Base-by-base conservation (phyloP, 2,797 vertebrate genomes). In the Dromococcyx pavoninus region DNA sequence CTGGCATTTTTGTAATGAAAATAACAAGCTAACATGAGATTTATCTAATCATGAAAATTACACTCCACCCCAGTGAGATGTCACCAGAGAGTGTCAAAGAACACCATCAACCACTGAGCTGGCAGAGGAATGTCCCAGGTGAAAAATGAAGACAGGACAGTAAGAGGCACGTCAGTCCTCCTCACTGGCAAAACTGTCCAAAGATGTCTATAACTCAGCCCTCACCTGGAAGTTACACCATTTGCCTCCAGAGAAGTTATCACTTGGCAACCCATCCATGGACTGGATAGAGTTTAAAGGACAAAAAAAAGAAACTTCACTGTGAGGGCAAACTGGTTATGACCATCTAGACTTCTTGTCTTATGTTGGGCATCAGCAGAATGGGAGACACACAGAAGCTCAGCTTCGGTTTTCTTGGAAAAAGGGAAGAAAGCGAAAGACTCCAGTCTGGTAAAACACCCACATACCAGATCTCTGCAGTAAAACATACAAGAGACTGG, bases 401-500 rank as follows among this genome's bases (percentile, higher is more conserved):
- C n/a, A 85, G 32, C 10, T 78, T 62, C 37, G 7, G 15, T 58
- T 44, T 74, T 50, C 46, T 57, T 0, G 0, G 28, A 57, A 28
- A 75, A 77, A 86, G 16, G 11, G 13, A 71, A 75, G 24, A 14
- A 88, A 4, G 1, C 14, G 32, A 28, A 88, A 78, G 28, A 41
- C 28, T 75, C 19, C 4, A 2, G 10, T 33, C 21, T 46, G 18
- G 12, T 14, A 81, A 35, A 81, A 56, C 0, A 66, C 17, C n/a
- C 44, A 83, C 82, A 75, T 43, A 71, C 9, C 30, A 67, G 35
- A 86, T 14, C 50, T 88, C 30, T 2, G 24, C 44, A 69, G 35
- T 16, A 46, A 71, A 95, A 88, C 13, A 67, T 10, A 72, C 0
- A 0, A 0, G 0, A 67, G 9, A 66, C 8, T 17, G 18, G 8